These are phyloP conservation scores for Plagiodera versicolora DNA, from an alignment of 2,888 invertebrate species.

Conservation along the genomic window DNA sequence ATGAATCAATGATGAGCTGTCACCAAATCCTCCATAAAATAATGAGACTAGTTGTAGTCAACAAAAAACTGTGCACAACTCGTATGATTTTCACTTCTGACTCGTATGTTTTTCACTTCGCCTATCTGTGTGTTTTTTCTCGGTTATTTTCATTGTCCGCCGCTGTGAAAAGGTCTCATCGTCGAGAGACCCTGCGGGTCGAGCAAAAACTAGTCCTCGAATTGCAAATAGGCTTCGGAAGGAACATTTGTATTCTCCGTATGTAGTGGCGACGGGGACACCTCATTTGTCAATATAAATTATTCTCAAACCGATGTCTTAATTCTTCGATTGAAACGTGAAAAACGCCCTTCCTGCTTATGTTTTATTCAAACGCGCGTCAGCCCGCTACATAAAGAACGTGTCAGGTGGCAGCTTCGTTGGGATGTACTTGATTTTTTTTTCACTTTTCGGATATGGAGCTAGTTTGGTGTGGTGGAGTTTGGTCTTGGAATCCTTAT, in stretches of 20 bases:
- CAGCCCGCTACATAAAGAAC: constrained; percentile 27
- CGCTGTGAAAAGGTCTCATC: constrained; percentile 7
- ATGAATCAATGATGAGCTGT: too few relatives aligned
- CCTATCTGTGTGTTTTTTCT: too few relatives aligned
- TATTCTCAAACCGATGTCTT: constrained; percentile 50
- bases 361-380: constrained; percentile 35
- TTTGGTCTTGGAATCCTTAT: too few relatives aligned
- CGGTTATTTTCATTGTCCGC: background rate
- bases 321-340: constrained; percentile 39
- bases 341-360: constrained; percentile 30
- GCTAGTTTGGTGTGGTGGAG: too few relatives aligned
- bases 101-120: too few relatives aligned
- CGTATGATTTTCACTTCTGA: too few relatives aligned
- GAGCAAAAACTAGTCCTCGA: constrained; percentile 49
- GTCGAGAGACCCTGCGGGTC: constrained; percentile 6
- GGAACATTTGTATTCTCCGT: constrained; percentile 53
- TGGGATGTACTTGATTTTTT: background rate
- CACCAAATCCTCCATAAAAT: too few relatives aligned
- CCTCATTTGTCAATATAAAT: constrained; percentile 56
- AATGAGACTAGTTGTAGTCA: too few relatives aligned
- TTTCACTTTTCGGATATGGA: background rate
- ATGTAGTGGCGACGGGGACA: constrained; percentile 52
- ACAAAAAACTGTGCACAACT: too few relatives aligned
- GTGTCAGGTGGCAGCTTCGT: background rate
- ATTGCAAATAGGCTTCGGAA: constrained; percentile 52